Base-by-base conservation (phyloP, 2,888 invertebrate species). In the Tuta absoluta region DNA sequence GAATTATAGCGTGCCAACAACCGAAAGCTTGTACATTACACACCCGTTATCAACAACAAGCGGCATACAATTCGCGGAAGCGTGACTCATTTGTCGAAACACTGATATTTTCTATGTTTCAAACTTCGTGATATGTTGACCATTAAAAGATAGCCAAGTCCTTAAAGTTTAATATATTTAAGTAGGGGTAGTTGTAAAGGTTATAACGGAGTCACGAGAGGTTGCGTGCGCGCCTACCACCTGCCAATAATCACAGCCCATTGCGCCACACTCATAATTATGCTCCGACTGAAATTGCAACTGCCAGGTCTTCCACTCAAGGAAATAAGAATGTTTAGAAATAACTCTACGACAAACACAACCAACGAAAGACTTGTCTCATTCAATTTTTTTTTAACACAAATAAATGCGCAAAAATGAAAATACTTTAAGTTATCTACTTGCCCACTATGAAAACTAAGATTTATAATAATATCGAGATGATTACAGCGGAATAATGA, bases 201-300 rank as follows among this genome's bases (percentile, higher is more conserved):
- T 60, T 66, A 69, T 67, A 63, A 62, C 68, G 67, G 63, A 67
- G 78, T 79, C 89, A 89, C 90, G 90, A 77, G 71, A 87, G 73
- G 63, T 90, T 77, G 90, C 90, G 88, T 91, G 90, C 72, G 75
- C 76, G 78, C 77, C 74, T 63, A 71, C 74, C 78, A 78, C 80
- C 86, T 85, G 87, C 84, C 86, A 86, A 87, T 89, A 87, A 83
- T 83, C 73, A 78, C 77, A 68, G 76, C 75, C 76, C 78, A 76
- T 77, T 80, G 78, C 79, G 63, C 74, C 74, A 73, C 75, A 68
- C 69, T 77, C 76, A 77, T 84, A 81, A 86, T 85, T 82, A 83
- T 72, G 71, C 70, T 71, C 70, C 69, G 70, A 72, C 74, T 78
- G 69, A 79, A 84, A 83, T 82, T 79, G 77, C 80, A 81, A 72